A percentile compares a stretch with the other conserved stretches of the same genome.
Evolutionary conservation across 2,797 vertebrate species (phyloP).

Genomic region (Phataginus tricuspis): DNA sequence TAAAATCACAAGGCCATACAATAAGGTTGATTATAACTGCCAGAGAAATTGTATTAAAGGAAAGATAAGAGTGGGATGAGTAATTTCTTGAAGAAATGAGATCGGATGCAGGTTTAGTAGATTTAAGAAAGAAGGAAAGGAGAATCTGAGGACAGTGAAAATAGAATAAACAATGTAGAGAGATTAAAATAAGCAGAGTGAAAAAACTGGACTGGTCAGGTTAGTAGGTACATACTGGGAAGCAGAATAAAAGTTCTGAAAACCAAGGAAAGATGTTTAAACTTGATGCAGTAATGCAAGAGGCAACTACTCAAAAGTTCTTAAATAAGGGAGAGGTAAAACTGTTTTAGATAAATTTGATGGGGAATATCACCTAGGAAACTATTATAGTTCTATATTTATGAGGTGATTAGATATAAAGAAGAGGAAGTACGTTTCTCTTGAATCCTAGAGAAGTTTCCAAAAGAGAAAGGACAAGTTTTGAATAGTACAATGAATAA

Average conservation of each 20-base stretch:
- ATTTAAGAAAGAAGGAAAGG: neutral
- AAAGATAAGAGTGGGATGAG: neutral
- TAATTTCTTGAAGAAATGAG: neutral
- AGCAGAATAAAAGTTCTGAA: neutral
- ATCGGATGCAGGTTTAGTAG: neutral
- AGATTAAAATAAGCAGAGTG: neutral
- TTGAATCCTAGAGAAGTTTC: neutral
- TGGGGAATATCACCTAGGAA: neutral
- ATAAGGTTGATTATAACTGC: neutral
- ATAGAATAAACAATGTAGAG: neutral
- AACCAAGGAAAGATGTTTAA: neutral
- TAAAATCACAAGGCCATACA: neutral
- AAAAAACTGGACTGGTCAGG: neutral
- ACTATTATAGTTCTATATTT: neutral
- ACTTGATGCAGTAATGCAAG: neutral
- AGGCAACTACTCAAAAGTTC: neutral
- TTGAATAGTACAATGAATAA: neutral
- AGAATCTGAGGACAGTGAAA: neutral
- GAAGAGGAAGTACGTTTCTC: neutral
- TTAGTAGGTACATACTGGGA: neutral
- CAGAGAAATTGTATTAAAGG: neutral
- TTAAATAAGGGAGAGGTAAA: neutral
- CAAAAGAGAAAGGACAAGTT: neutral
- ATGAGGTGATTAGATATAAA: neutral
- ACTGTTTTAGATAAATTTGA: neutral